A percentile compares a stretch with the other conserved stretches of the same genome.
Evolutionary conservation across 2,113 vertebrate genomes (phyloP).

Genomic region (Podilymbus podiceps): DNA sequence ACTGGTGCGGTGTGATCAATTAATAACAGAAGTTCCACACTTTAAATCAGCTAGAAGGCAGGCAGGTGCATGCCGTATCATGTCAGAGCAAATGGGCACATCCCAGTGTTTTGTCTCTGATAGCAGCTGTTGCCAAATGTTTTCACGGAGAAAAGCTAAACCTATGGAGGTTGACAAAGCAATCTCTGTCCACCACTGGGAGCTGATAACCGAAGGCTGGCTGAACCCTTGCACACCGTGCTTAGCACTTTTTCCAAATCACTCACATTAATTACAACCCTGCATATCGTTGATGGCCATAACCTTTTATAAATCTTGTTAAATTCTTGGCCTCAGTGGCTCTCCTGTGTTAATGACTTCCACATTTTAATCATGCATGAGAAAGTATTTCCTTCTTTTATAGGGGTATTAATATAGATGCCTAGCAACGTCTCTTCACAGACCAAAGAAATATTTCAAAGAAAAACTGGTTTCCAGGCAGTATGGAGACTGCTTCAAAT

Average conservation of each 20-base stretch:
- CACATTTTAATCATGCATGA: neutral
- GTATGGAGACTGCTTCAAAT: neutral
- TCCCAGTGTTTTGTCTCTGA: neutral
- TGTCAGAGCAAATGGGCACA: neutral
- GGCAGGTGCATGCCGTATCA: neutral
- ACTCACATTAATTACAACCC: neutral
- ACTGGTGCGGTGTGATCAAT: neutral
- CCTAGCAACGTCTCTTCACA: neutral
- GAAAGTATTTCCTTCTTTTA: slow-evolving; percentile 29
- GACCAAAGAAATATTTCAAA: neutral
- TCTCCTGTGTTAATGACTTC: slow-evolving; percentile 38
- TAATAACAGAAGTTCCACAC: neutral
- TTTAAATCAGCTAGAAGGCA: neutral
- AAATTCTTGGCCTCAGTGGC: neutral
- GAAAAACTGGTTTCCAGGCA: neutral
- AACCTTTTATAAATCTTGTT: neutral
- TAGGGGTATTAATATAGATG: neutral
- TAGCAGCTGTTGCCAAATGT: neutral
- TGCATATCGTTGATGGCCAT: neutral
- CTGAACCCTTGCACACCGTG: neutral
- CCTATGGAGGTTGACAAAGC: neutral
- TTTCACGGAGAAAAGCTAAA: neutral
- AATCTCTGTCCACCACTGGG: neutral
- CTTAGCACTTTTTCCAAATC: neutral
- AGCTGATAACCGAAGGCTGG: neutral